phyloP scores from a whole-genome alignment of 2,797 vertebrate species.

The Sylvilagus floridanus region DNA sequence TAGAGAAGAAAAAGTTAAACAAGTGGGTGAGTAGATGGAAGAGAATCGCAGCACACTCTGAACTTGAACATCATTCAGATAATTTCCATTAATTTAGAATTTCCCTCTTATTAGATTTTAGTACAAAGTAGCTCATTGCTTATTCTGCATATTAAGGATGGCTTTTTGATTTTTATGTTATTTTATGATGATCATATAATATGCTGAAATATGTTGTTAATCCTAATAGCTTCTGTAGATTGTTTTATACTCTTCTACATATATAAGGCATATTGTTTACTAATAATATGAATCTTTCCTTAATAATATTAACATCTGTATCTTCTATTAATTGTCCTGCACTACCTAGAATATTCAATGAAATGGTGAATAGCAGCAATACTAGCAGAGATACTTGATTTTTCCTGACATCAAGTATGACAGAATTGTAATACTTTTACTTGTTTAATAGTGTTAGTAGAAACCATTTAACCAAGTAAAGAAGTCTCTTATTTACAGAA shows the following conservation, averaged over 20 bases:
- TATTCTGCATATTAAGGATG: background rate
- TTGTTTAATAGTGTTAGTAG: background rate
- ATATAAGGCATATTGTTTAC: background rate
- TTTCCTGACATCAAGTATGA: background rate
- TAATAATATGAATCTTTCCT: background rate
- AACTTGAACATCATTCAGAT: background rate
- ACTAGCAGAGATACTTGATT: background rate
- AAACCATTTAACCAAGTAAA: background rate
- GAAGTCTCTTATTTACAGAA: background rate
- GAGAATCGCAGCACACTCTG: background rate
- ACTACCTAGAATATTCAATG: background rate
- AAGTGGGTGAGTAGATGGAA: background rate
- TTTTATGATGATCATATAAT: background rate
- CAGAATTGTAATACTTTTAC: background rate
- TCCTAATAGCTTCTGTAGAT: background rate
- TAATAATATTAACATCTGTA: background rate
- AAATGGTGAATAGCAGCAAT: background rate
- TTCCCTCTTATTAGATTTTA: background rate
- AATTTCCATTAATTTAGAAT: constrained; percentile 42
- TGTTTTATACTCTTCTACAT: background rate
- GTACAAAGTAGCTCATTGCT: background rate
- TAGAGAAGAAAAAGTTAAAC: background rate
- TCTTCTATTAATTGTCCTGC: background rate
- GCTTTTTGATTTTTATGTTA: background rate
- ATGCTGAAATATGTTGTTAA: background rate